Conservation (phyloP, 2,888 invertebrate genomes). For the Apodemia duryi region DNA sequence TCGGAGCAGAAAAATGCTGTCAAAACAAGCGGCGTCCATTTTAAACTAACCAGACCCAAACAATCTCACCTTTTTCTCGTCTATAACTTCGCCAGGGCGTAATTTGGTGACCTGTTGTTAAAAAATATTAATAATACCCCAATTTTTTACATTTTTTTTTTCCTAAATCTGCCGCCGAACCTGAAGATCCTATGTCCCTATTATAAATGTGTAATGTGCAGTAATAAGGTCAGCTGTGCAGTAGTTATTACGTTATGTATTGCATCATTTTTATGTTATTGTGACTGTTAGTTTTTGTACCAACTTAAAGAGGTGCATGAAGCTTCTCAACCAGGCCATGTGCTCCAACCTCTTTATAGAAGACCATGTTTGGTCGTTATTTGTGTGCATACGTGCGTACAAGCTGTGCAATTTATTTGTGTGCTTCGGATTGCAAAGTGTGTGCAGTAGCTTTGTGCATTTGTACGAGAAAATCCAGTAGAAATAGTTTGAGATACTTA, state of each 20-base stretch:
- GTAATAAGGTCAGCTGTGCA: constrained; percentile 54
- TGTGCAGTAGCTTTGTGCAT: constrained; percentile 70
- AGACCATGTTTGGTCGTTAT: constrained; percentile 51
- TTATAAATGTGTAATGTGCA: constrained; percentile 59
- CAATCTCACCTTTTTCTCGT: constrained; percentile 94
- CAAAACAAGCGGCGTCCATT: constrained; percentile 77
- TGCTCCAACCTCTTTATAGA: constrained; percentile 28
- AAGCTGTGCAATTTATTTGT: constrained; percentile 75
- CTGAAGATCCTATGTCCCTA: constrained; percentile 45
- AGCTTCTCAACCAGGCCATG: constrained; percentile 33
- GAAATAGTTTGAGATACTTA: constrained; percentile 49
- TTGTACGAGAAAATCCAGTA: constrained; percentile 59
- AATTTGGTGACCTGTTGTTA: constrained; percentile 90
- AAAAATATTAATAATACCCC: constrained; percentile 71
- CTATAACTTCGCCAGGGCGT: constrained; percentile 95
- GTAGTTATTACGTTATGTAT: constrained; percentile 65
- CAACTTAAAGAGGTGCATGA: constrained; percentile 47
- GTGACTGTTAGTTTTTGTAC: constrained; percentile 61
- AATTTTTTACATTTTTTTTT: constrained; percentile 38
- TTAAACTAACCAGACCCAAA: constrained; percentile 73
- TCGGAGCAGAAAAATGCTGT: constrained; percentile 66
- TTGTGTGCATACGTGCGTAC: constrained; percentile 71
- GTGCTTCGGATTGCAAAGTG: constrained; percentile 65
- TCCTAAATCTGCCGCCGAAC: constrained; percentile 75
- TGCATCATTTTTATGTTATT: constrained; percentile 59